phyloP scores from a whole-genome alignment of 1,140 invertebrate species.

The Dendroctonus valens region DNA sequence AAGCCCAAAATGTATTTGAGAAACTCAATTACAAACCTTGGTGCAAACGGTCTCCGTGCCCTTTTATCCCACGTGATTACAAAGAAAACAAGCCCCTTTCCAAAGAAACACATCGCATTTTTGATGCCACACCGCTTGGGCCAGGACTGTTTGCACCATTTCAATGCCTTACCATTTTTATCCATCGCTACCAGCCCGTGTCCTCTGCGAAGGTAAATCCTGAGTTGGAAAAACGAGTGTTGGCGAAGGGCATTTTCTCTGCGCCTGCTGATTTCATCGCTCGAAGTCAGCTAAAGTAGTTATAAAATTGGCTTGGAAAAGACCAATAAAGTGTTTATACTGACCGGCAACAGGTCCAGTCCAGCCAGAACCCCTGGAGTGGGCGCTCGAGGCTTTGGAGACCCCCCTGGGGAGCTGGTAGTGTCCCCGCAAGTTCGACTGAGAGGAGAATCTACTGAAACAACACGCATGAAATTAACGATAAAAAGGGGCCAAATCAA shows the following conservation, averaged over 20 bases:
- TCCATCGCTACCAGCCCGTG: slow-evolving; percentile 90
- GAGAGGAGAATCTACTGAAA: slow-evolving; percentile 46
- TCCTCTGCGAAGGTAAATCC: slow-evolving; percentile 83
- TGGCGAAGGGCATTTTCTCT: slow-evolving; percentile 72
- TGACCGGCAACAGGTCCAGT: slow-evolving; percentile 48
- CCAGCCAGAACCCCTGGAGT: slow-evolving; percentile 46
- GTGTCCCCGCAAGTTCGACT: slow-evolving; percentile 43
- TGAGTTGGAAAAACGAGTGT: slow-evolving; percentile 87
- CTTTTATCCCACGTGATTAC: no score
- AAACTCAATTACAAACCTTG: no score
- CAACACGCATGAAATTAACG: slow-evolving; percentile 4
- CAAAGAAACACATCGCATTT: no score
- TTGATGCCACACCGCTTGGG: no score
- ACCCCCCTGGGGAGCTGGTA: slow-evolving; percentile 48
- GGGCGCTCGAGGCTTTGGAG: slow-evolving; percentile 49
- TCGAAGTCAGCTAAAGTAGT: slow-evolving; percentile 38
- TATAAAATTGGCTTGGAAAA: neutral
- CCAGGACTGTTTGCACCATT: no score
- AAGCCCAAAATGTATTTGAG: slow-evolving; percentile 2
- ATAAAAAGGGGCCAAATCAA: neutral
- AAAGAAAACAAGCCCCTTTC: no score
- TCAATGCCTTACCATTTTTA: slow-evolving; percentile 78
- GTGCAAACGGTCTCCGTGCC: no score
- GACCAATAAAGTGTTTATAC: slow-evolving; percentile 10
- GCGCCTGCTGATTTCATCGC: slow-evolving; percentile 61